These are phyloP conservation scores for Notospermus geniculatus DNA, from an alignment of 1,140 invertebrate genomes.

Conservation along the genomic window DNA sequence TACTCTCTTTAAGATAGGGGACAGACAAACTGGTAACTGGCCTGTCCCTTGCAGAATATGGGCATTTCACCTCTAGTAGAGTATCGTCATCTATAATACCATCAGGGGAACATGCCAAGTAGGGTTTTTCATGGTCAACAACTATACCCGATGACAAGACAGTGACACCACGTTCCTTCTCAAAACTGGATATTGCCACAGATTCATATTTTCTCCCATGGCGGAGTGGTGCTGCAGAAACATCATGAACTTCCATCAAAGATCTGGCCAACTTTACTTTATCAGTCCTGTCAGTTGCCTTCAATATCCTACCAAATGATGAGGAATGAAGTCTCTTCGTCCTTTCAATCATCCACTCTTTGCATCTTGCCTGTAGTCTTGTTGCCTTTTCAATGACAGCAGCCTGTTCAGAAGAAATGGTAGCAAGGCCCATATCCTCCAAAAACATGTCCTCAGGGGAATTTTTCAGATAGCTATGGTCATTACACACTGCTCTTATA, in stretches of 20 bases:
- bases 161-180: not conserved
- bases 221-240: not conserved
- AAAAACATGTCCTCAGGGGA: too few species aligned
- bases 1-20: not conserved
- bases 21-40: not conserved
- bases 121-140: not conserved
- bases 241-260: not conserved
- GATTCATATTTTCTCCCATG: conserved; percentile 1
- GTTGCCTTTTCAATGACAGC: not conserved
- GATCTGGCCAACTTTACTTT: not conserved
- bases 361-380: not conserved
- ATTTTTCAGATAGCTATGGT: too few species aligned
- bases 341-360: not conserved
- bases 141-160: not conserved
- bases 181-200: not conserved
- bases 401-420: too few species aligned
- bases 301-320: not conserved
- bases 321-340: not conserved
- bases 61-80: not conserved
- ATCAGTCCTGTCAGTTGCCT: not conserved
- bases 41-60: not conserved
- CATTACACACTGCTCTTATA: too few species aligned
- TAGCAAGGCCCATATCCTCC: too few species aligned
- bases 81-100: not conserved
- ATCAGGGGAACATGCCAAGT: not conserved